Evolutionary conservation across 2,797 vertebrate species (phyloP), one percentile per base, ranked within the genome.

Genomic region (Cyprinella venusta): DNA sequence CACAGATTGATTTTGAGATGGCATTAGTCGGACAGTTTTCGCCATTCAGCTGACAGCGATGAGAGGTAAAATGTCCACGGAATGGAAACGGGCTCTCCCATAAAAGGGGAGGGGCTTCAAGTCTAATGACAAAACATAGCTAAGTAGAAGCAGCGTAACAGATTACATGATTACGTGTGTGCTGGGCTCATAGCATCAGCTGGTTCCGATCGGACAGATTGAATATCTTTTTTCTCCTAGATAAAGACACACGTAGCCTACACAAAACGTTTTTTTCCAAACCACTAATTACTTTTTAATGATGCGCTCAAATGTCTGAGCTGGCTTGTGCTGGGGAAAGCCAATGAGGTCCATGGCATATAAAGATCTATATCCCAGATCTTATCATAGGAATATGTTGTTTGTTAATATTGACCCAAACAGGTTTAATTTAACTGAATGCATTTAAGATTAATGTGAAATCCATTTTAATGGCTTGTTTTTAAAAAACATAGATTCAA

Each of bases 251-350:
- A n/a, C n/a, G n/a, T n/a, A n/a, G 68, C 72, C 48, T 76, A 70
- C 78, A 36, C 65, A 78, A 74, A 85, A 76, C 78, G 78, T 76
- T 80, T 40, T 86, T 77, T 84, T 82, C 26, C 76, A 86, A 88
- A 87, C 65, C 79, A 75, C 79, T 79, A 86, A 86, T 86, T 86
- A 84, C 75, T 74, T 87, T 84, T 86, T 84, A 87, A 87, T 81
- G 84, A 84, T 59, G 70, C 76, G 33, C 71, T 54, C 38, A 77
- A 82, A 86, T 38, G 72, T 69, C 82, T 84, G 76, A 82, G 30
- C 61, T 71, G 71, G 74, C 56, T 83, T 82, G 69, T 82, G 81
- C 69, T 76, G 79, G 85, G 84, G 80, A 85, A 84, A 83, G 56
- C 81, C 79, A 84, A 71, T 82, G 85, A 85, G 84, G 79, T 71